Evolutionary conservation across 2,797 vertebrate species (phyloP), one percentile per base, ranked within the genome.

Genomic region (Intellagama lesueurii): DNA sequence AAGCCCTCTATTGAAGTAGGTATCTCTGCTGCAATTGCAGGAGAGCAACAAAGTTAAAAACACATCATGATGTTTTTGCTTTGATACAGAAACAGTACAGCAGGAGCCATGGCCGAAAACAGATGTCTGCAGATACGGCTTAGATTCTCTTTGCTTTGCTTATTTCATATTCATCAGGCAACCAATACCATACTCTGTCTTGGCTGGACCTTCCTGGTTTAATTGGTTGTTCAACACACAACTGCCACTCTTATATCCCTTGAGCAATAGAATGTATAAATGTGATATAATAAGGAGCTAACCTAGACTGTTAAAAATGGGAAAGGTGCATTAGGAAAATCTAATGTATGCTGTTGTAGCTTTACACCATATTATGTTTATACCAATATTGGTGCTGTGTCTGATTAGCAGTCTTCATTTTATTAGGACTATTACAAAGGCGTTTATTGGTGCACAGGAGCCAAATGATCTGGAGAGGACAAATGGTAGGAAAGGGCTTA

Each of bases 31-130:
- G 32, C 66, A 78, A 90, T 83, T 85, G 90, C 91, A 93, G 78
- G 93, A 91, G 86, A 93, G 90, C 83, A 91, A 80, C 85, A 93
- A 94, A 91, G 87, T 93, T 94, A 91, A 91, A 95, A 95, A 95
- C 40, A 87, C 87, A 94, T 86, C 93, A 90, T 88, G 79, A n/a
- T 85, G 72, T 90, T 90, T 91, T 91, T 94, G 88, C 0, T 0
- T 84, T 92, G 90, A 90, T 92, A 90, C 26, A 91, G 82, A 91
- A 95, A 92, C 90, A 92, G 87, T 80, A 73, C 80, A 89, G 83
- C 40, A 88, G 87, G 84, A 49, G 81, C 66, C 77, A 89, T 94
- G 93, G 86, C 92, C 94, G 5, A 87, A 87, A 94, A 90, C 83
- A 91, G 90, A 91, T 92, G 89, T 93, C 87, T 95, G 93, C 93